Base-by-base conservation (phyloP, 2,113 vertebrate species). In the Colistium nudipinnis region DNA sequence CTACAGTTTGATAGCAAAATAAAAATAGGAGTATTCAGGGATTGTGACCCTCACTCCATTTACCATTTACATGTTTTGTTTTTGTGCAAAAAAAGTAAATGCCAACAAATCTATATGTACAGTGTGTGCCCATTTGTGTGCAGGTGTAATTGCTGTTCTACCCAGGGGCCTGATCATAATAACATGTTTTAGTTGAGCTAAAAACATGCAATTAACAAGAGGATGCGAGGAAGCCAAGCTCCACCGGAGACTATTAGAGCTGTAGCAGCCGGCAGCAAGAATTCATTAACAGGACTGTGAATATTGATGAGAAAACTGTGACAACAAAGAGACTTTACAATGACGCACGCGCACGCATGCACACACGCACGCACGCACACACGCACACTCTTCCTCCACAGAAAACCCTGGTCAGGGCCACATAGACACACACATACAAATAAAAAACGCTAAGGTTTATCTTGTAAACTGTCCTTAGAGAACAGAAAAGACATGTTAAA, bases 221-320 rank as follows among this genome's bases (percentile, higher is more conserved):
- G 38, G 69, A 56, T 22, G 61, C 62, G 6, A 19, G 12, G 57
- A 45, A 66, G 54, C 52, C 8, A 59, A 70, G 72, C 63, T 70
- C 67, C 78, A 84, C 65, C 63, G 38, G 74, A 87, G 80, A 74
- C 80, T 68, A 81, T 87, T 66, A 84, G 55, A 82, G 81, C 66
- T 6, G 62, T 70, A 24, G 70, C 53, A 61, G 76, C 55, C 76
- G 25, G 77, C 71, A 27, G 76, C 68, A 16, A 41, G 66, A 63
- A 64, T 53, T 85, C 74, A 78, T 83, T 74, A 87, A 71, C 61
- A 69, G 35, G 72, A 62, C 51, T 25, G 61, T 78, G 80, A 83
- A 83, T 83, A 88, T 49, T 69, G 59, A 88, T 85, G 83, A 88
- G 77, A 17, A 57, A 52, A 38, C 36, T 19, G 62, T 44, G 76